A percentile compares a stretch with the other conserved stretches of the same genome.
Evolutionary conservation across 1,140 invertebrate genomes (phyloP).

Genomic region (Leptonema lineaticorne): DNA sequence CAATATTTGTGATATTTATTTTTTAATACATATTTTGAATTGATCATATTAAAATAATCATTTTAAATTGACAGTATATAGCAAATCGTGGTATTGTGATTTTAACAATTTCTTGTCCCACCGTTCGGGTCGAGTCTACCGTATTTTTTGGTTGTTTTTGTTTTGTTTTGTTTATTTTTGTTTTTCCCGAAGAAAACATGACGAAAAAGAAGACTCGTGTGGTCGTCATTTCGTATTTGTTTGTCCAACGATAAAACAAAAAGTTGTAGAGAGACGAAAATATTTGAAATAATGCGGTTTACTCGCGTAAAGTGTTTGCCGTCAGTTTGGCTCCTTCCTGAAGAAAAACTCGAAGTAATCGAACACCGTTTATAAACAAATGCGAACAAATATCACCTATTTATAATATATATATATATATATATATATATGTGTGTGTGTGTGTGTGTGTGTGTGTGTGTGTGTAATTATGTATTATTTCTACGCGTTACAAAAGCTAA

Average conservation of each 20-base stretch:
- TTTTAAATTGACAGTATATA: too few species aligned
- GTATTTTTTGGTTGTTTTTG: background rate
- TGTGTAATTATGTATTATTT: background rate
- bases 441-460: too few species aligned
- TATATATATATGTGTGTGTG: background rate
- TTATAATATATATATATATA: background rate
- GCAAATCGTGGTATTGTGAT: too few species aligned
- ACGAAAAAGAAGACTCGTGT: too few species aligned
- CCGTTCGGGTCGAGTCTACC: background rate
- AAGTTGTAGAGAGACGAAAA: conserved; percentile 25
- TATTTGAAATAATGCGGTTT: conserved; percentile 30
- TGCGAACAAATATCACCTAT: background rate
- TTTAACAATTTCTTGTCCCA: background rate
- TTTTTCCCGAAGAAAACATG: background rate
- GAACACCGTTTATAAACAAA: background rate
- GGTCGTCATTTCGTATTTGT: background rate
- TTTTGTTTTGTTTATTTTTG: background rate
- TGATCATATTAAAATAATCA: too few species aligned
- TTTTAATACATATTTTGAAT: too few species aligned
- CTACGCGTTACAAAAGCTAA: background rate
- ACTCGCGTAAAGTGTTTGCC: conserved; percentile 23
- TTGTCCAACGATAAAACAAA: conserved; percentile 25
- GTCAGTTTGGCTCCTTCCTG: conserved; percentile 4
- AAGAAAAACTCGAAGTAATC: background rate
- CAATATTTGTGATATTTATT: too few species aligned